Conservation (phyloP, 2,113 vertebrate species). For the Oryctolagus cuniculus region DNA sequence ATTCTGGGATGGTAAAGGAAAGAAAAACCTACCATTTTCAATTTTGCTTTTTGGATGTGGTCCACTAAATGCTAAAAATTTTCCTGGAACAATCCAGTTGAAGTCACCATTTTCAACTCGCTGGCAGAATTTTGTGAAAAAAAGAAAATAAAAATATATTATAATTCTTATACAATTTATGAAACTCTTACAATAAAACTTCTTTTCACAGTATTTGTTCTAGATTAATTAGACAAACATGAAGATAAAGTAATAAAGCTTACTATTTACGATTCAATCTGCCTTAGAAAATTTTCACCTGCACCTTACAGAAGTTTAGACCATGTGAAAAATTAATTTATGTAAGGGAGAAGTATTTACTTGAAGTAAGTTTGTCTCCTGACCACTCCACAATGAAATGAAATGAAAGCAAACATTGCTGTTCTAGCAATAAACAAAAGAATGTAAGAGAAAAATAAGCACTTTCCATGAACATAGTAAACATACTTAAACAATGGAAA, state of each 20-base stretch:
- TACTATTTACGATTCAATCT: not conserved
- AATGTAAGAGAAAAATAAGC: not conserved
- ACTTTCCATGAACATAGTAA: not conserved
- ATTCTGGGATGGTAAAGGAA: constrained; percentile 21
- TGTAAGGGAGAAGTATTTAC: not conserved
- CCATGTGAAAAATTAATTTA: not conserved
- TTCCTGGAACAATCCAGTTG: constrained; percentile 98
- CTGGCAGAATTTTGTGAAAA: constrained; percentile 86
- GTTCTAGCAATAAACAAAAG: not conserved
- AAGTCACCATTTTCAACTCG: constrained; percentile 98
- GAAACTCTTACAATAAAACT: constrained; percentile 30
- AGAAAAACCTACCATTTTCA: constrained; percentile 94
- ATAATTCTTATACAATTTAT: constrained; percentile 29
- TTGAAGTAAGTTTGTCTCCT: constrained; percentile 38
- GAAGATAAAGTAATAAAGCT: constrained; percentile 27
- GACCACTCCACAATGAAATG: constrained; percentile 2
- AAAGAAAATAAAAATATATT: constrained; percentile 79
- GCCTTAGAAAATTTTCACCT: not conserved
- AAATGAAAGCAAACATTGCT: constrained; percentile 26
- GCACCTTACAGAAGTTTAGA: not conserved
- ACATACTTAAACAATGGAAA: not conserved
- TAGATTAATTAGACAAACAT: not conserved
- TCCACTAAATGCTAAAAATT: constrained; percentile 98
- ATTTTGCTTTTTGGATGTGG: constrained; percentile 98
- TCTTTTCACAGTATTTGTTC: not conserved